Evolutionary conservation across 2,888 invertebrate genomes (phyloP).

Genomic region (Drosophila nr. perissopoda): DNA sequence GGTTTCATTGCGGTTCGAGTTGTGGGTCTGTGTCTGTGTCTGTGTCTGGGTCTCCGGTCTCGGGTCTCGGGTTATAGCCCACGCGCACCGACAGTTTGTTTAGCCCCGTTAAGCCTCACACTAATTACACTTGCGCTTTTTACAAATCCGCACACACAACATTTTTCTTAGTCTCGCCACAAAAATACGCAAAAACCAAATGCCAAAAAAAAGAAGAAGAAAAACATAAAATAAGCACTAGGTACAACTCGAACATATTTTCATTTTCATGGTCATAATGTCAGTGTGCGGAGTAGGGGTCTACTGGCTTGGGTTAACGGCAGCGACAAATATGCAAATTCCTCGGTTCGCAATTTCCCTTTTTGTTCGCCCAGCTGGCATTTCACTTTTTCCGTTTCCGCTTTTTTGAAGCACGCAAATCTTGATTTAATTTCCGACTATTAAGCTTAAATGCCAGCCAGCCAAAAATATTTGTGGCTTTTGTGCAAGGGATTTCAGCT

Average conservation of each 20-base stretch:
- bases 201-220: background rate
- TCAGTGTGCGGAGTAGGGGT: conserved; percentile 25
- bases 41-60: conserved; percentile 5
- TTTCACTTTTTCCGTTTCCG: conserved; percentile 47
- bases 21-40: conserved; percentile 6
- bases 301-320: conserved; percentile 10
- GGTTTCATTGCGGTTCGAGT: conserved; percentile 28
- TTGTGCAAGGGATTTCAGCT: conserved; percentile 24
- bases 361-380: conserved; percentile 17
- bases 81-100: conserved; percentile 63
- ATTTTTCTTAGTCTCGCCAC: conserved; percentile 71
- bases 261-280: conserved; percentile 74
- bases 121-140: conserved; percentile 77
- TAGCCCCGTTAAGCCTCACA: conserved; percentile 74
- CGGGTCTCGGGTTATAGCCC: conserved; percentile 38
- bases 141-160: conserved; percentile 59
- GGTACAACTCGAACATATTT: conserved; percentile 64
- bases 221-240: conserved; percentile 2
- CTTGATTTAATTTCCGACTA: conserved; percentile 76
- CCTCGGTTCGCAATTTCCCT: conserved; percentile 50
- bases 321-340: conserved; percentile 71
- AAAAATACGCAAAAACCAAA: conserved; percentile 28
- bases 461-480: conserved; percentile 62
- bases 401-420: conserved; percentile 56
- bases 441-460: conserved; percentile 57